Percentiles rank a stretch among this genome's conserved stretches.
These are phyloP conservation scores for Aulostomus chinensis DNA, from an alignment of 2,797 vertebrate genomes.

Conservation along the genomic window DNA sequence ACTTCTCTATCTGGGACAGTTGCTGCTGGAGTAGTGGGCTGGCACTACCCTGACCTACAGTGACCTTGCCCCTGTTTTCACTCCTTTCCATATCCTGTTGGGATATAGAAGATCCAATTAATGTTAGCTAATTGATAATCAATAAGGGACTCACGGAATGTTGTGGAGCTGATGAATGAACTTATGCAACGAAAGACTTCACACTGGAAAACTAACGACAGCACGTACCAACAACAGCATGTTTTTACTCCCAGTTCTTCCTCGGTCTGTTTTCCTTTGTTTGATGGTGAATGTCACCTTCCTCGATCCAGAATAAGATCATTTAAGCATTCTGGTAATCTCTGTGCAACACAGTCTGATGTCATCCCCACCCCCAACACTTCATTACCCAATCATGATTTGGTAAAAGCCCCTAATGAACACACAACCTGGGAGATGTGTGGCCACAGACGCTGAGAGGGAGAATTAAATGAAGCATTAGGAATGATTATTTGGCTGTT, in stretches of 20 bases:
- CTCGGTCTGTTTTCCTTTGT: background rate
- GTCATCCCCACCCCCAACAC: conserved; percentile 14
- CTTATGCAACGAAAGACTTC: background rate
- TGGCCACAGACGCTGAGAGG: conserved; percentile 26
- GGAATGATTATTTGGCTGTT: conserved; percentile 53
- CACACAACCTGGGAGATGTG: conserved; percentile 27
- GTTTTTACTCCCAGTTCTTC: background rate
- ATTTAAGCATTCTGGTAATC: conserved; percentile 20
- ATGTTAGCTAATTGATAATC: conserved; percentile 45
- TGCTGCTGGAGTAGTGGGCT: conserved; percentile 3
- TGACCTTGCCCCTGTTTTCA: conserved; percentile 56
- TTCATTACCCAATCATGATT: conserved; percentile 30
- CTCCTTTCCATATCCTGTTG: conserved; percentile 38
- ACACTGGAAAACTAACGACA: too few species aligned
- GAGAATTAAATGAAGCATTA: conserved; percentile 56
- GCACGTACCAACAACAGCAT: too few species aligned
- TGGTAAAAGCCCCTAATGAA: conserved; percentile 48
- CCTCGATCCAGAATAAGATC: conserved; percentile 9
- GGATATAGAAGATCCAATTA: conserved; percentile 30
- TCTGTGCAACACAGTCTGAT: conserved; percentile 10
- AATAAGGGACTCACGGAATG: conserved; percentile 10
- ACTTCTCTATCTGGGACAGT: background rate
- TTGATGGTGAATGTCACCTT: background rate
- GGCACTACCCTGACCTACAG: conserved; percentile 30
- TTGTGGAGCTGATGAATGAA: conserved; percentile 1